Evolutionary conservation across 2,113 vertebrate genomes (phyloP).

Genomic region (Gymnocephalus cernua): DNA sequence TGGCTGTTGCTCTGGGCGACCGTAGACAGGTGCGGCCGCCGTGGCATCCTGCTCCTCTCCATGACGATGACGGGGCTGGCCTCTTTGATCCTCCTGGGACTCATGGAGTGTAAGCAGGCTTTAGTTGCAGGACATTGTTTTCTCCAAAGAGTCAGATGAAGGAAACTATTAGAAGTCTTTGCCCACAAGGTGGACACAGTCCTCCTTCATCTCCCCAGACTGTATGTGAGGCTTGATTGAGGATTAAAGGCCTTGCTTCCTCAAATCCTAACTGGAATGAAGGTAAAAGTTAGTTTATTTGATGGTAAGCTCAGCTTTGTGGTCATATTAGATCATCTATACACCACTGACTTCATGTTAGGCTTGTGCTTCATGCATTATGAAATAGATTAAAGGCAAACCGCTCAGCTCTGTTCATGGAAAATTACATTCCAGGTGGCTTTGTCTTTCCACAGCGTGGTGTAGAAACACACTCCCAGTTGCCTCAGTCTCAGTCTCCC

Average conservation of each 20-base stretch:
- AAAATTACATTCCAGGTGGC: slow-evolving; percentile 22
- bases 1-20: slow-evolving; percentile 89
- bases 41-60: slow-evolving; percentile 89
- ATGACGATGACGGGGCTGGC: slow-evolving; percentile 91
- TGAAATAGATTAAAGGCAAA: slow-evolving; percentile 7
- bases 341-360: neutral
- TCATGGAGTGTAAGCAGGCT: slow-evolving; percentile 89
- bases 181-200: slow-evolving; percentile 26
- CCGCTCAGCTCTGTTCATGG: slow-evolving; percentile 15
- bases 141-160: slow-evolving; percentile 7
- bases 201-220: neutral
- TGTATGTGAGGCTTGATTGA: slow-evolving; percentile 15
- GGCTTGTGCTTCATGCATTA: slow-evolving; percentile 1
- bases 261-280: slow-evolving; percentile 13
- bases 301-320: neutral
- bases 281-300: slow-evolving; percentile 7
- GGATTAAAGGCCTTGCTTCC: slow-evolving; percentile 20
- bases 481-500: slow-evolving; percentile 52
- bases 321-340: neutral
- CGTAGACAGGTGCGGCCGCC: slow-evolving; percentile 89
- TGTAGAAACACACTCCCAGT: neutral
- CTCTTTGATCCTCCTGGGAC: slow-evolving; percentile 89
- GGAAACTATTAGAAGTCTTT: slow-evolving; percentile 29
- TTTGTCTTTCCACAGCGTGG: slow-evolving; percentile 28
- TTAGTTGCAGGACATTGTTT: slow-evolving; percentile 16